phyloP scores from a whole-genome alignment of 2,888 invertebrate genomes.

The Formica aserva region DNA sequence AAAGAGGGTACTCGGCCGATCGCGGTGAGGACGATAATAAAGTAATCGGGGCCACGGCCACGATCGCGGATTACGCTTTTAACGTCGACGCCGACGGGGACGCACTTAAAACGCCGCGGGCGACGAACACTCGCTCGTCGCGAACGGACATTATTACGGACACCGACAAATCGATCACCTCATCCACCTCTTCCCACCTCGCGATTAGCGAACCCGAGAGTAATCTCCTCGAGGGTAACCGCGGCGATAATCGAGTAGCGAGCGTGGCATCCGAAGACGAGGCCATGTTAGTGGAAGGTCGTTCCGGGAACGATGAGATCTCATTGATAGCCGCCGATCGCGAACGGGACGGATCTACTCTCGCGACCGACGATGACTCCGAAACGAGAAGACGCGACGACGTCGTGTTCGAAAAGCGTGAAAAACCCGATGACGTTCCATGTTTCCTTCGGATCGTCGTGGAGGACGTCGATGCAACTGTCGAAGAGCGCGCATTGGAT shows the following conservation, averaged over 20 bases:
- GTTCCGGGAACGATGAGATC: constrained; percentile 68
- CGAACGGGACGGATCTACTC: constrained; percentile 38
- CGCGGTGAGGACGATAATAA: constrained; percentile 68
- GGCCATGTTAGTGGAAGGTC: constrained; percentile 63
- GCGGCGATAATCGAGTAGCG: constrained; percentile 64
- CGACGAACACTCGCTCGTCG: constrained; percentile 60
- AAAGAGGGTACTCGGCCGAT: constrained; percentile 64
- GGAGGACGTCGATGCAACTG: constrained; percentile 37
- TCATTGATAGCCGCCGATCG: constrained; percentile 47
- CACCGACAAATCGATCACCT: constrained; percentile 72
- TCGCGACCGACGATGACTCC: not conserved
- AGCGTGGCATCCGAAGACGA: constrained; percentile 44
- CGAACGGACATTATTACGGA: constrained; percentile 74
- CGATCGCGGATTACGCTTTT: constrained; percentile 65
- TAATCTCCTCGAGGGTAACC: constrained; percentile 62
- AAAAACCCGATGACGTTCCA: not conserved
- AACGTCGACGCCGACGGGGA: constrained; percentile 58
- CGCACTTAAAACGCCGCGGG: constrained; percentile 70
- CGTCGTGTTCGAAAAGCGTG: not conserved
- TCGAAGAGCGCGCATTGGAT: not conserved
- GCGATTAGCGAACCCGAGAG: constrained; percentile 66
- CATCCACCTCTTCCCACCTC: constrained; percentile 67
- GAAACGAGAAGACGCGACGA: not conserved
- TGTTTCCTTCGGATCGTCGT: constrained; percentile 16
- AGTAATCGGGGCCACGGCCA: constrained; percentile 66